These are phyloP conservation scores for Watsonalla cultraria DNA, from an alignment of 2,888 invertebrate species.

Conservation along the genomic window DNA sequence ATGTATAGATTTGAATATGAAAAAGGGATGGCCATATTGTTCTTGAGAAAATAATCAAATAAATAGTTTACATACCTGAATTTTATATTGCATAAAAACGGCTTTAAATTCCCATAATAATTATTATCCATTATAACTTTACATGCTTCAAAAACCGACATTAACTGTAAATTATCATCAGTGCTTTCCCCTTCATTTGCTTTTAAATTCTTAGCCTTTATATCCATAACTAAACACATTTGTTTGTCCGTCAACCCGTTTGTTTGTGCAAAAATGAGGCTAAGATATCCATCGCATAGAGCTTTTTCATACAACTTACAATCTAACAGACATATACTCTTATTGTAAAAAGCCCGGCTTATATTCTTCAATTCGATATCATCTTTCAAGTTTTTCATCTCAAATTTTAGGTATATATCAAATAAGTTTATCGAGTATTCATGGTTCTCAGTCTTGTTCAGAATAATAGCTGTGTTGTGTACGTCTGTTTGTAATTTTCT, in stretches of 20 bases:
- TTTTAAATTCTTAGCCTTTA: constrained; percentile 55
- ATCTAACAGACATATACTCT: constrained; percentile 62
- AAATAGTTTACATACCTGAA: constrained; percentile 41
- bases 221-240: constrained; percentile 62
- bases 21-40: no score
- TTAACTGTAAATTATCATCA: constrained; percentile 34
- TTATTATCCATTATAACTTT: constrained; percentile 22
- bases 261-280: constrained; percentile 42
- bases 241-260: constrained; percentile 50
- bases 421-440: constrained; percentile 55
- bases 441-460: constrained; percentile 46
- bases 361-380: constrained; percentile 46
- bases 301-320: constrained; percentile 43
- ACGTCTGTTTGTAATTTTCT: constrained; percentile 55
- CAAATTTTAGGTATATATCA: constrained; percentile 48
- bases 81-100: constrained; percentile 37
- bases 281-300: constrained; percentile 49
- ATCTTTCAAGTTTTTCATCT: constrained; percentile 30
- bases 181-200: constrained; percentile 18
- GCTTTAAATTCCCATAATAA: constrained; percentile 43
- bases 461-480: constrained; percentile 55
- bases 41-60: no score
- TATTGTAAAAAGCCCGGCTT: constrained; percentile 58
- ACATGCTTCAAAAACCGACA: constrained; percentile 43
- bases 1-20: no score